Evolutionary conservation across 1,140 invertebrate genomes (phyloP).

Genomic region (Steinernema khuongi): DNA sequence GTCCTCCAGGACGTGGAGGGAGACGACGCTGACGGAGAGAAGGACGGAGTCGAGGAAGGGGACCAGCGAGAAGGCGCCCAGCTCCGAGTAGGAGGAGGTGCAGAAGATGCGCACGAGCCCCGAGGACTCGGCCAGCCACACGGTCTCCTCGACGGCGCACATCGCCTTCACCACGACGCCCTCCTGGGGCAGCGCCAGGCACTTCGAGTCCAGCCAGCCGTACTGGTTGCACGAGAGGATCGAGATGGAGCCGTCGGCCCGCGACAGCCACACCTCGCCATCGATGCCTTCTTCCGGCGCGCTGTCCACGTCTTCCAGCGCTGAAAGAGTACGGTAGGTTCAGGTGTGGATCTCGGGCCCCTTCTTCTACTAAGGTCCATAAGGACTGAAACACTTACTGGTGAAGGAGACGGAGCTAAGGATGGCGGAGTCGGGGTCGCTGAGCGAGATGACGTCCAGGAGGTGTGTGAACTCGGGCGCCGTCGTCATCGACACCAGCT

Average conservation of each 20-base stretch:
- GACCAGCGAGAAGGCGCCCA: slow-evolving; percentile 17
- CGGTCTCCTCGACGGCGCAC: slow-evolving; percentile 67
- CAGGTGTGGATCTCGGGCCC: not conserved
- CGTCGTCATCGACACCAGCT: slow-evolving; percentile 81
- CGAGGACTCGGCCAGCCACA: slow-evolving; percentile 79
- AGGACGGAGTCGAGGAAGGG: not conserved
- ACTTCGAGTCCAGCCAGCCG: slow-evolving; percentile 63
- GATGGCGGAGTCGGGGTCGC: not conserved
- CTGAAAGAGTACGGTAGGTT: slow-evolving; percentile 51
- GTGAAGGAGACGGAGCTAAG: slow-evolving; percentile 8
- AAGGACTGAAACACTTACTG: not conserved
- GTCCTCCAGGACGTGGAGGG: not conserved
- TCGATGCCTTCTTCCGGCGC: slow-evolving; percentile 70
- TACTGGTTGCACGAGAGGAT: slow-evolving; percentile 64
- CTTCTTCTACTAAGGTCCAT: no score
- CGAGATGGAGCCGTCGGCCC: not conserved
- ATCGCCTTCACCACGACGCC: slow-evolving; percentile 48
- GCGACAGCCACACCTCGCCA: slow-evolving; percentile 38
- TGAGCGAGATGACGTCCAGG: slow-evolving; percentile 65
- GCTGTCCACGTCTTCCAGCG: slow-evolving; percentile 71
- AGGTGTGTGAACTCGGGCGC: slow-evolving; percentile 87
- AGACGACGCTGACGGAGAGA: not conserved
- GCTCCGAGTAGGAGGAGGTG: slow-evolving; percentile 14
- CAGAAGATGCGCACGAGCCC: slow-evolving; percentile 65
- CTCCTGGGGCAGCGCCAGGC: slow-evolving; percentile 36